Evolutionary conservation across 2,797 vertebrate species (phyloP), one percentile per base, ranked within the genome.

Genomic region (Cyprinodon diabolis): DNA sequence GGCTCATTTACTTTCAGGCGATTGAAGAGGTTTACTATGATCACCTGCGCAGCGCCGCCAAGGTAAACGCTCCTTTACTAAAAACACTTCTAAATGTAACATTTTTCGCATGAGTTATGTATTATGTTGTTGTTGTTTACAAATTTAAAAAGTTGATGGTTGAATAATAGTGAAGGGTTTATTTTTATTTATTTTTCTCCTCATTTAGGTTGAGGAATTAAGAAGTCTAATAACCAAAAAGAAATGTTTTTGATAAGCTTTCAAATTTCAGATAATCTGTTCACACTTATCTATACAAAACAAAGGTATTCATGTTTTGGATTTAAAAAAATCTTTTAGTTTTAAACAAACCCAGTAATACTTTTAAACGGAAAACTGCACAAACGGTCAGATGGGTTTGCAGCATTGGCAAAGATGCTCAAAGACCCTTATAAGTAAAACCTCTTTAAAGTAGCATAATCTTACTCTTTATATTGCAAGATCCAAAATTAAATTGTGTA

Each of bases 1-100:
- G 98, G 0, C 96, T 98, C 84, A 97, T 99, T 92, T 98, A 99
- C 90, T 99, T 99, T 84, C 98, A 99, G 93, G 98, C 98, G 37
- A 99, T 99, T 0, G 97, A 99, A 76, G 98, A 99, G 78, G 98
- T 99, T 69, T 99, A 99, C 84, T 99, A 99, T 0, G 97, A 99
- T 90, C 98, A 99, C 87, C 96, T 99, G 23, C 96, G 97, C 86
- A 99, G 96, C 0, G 98, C 98, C 0, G 95, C 96, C 30, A 99
- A 99, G 97, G 98, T 99, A 94, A 87, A 71, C 48, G 0, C 52
- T 75, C 30, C 60, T 54, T 68, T n/a, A 48, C 60, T 23, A 52
- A 54, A 6, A 54, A 21, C 15, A 40, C 49, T 40, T 55, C 23
- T 49, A 23, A 10, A 62, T n/a, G 75, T 69, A 43, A 56, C 12